Base-by-base conservation (phyloP, 2,113 vertebrate species). In the Osmerus mordax region DNA sequence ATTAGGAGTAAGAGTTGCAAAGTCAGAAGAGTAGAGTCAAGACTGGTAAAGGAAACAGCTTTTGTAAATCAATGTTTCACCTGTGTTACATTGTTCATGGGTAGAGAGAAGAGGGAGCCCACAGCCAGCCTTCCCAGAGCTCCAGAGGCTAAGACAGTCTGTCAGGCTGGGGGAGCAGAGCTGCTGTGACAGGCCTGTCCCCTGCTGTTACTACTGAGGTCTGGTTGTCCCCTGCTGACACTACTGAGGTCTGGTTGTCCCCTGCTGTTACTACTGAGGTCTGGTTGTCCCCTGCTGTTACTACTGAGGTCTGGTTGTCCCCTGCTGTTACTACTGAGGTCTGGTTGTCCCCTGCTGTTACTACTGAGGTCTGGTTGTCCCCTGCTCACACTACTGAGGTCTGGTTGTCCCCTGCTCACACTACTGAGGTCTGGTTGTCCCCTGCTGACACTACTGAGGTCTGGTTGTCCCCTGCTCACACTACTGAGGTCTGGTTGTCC, bases 171-270 rank as follows among this genome's bases (percentile, higher is more conserved):
- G 67, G 47, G 71, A 53, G 60, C 55, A 58, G 67, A 83, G 65
- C 74, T 19, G 63, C 73, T 72, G 71, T 69, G 82, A 84, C 78
- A 78, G 76, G 67, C 53, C 61, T 15, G 3, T 67, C 76, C 77
- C 51, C 67, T 51, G 60, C 41, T 1, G 18, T 28, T 23, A 25
- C 19, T 1, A 61, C 19, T 28, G 23, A 8, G 13, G 59, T 19
- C 16, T 58, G 55, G 55, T n/a, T 19, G 3, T 67, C 76, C 77
- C 47, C 67, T 36, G 32, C 32, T 25, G 8, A 61, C 59, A 25
- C 19, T 1, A 61, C 19, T 15, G 23, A 8, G 13, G 59, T 19
- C 16, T 58, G 55, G 55, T n/a, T 19, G 23, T 23, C 23, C 23
- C 5, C 29, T 32, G 29, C 29, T 23, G 7, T 25, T 9, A 23